These are phyloP conservation scores for Gymnosoma rotundatum DNA, from an alignment of 2,888 invertebrate species.

Conservation along the genomic window DNA sequence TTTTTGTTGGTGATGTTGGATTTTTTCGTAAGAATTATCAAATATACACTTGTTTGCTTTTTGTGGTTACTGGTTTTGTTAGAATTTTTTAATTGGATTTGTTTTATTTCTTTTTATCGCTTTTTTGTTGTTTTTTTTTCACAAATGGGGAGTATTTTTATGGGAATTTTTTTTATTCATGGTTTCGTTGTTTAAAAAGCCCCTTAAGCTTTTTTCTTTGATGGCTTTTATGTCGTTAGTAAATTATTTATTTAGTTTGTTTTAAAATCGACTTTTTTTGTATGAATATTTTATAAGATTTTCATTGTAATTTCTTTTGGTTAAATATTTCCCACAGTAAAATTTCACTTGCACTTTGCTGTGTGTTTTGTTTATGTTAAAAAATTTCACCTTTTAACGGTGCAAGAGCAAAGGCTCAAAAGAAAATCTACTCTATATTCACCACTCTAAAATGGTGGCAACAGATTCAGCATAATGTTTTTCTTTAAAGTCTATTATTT, in stretches of 20 bases:
- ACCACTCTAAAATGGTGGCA: slow-evolving; percentile 42
- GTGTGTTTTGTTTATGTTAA: slow-evolving; percentile 30
- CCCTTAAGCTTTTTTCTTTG: slow-evolving; percentile 15
- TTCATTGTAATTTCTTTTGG: too few relatives aligned
- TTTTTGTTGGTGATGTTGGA: slow-evolving; percentile 17
- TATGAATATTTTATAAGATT: neutral
- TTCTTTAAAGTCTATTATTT: slow-evolving; percentile 23
- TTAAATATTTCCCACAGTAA: neutral
- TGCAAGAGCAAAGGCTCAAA: neutral
- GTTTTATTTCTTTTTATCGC: slow-evolving; percentile 1
- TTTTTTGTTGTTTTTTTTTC: neutral
- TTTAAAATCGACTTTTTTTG: slow-evolving; percentile 36
- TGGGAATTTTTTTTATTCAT: slow-evolving; percentile 44
- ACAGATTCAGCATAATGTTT: slow-evolving; percentile 58
- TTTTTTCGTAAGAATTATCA: slow-evolving; percentile 56
- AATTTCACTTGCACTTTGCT: slow-evolving; percentile 58
- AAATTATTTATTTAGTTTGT: slow-evolving; percentile 23
- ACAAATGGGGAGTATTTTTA: slow-evolving; percentile 9
- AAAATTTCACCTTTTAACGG: slow-evolving; percentile 53
- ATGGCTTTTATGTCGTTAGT: slow-evolving; percentile 16
- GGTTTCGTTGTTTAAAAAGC: slow-evolving; percentile 54
- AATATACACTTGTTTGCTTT: slow-evolving; percentile 60
- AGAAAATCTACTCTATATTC: slow-evolving; percentile 26
- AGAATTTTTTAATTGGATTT: slow-evolving; percentile 53
- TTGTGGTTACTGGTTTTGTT: slow-evolving; percentile 51